Evolutionary conservation across 1,140 invertebrate species (phyloP).

Genomic region (Drosophila seguyi): DNA sequence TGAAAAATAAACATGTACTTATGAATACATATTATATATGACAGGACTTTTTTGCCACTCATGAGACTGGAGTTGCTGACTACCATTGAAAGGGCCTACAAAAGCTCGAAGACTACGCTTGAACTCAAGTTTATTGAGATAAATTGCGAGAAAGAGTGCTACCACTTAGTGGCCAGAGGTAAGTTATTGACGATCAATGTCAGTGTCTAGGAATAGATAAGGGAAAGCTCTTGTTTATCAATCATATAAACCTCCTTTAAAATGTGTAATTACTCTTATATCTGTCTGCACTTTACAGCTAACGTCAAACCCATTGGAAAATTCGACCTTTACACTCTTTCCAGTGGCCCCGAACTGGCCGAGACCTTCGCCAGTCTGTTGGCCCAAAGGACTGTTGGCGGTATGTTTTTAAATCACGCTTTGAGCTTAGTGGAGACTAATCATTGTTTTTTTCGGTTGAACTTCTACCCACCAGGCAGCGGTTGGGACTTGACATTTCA

Average conservation of each 20-base stretch:
- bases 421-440: background rate
- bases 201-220: too few species aligned
- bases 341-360: conserved; percentile 1
- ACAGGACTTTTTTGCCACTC: conserved; percentile 67
- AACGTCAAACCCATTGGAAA: conserved; percentile 24
- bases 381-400: background rate
- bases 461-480: conserved; percentile 6
- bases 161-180: conserved; percentile 55
- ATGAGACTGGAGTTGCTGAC: conserved; percentile 75
- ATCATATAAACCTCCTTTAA: too few species aligned
- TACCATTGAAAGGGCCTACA: conserved; percentile 63
- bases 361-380: conserved; percentile 61
- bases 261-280: too few species aligned
- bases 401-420: conserved; percentile 26
- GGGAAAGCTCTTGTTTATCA: too few species aligned
- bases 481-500: conserved; percentile 45
- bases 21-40: background rate
- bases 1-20: background rate
- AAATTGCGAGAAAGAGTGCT: conserved; percentile 24
- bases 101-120: conserved; percentile 21
- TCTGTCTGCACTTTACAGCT: conserved; percentile 10
- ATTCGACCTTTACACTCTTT: conserved; percentile 61
- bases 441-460: background rate
- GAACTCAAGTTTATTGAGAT: conserved; percentile 34
- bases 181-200: background rate